Conservation (phyloP, 1,140 invertebrate species). For the Drosophila sp. region DNA sequence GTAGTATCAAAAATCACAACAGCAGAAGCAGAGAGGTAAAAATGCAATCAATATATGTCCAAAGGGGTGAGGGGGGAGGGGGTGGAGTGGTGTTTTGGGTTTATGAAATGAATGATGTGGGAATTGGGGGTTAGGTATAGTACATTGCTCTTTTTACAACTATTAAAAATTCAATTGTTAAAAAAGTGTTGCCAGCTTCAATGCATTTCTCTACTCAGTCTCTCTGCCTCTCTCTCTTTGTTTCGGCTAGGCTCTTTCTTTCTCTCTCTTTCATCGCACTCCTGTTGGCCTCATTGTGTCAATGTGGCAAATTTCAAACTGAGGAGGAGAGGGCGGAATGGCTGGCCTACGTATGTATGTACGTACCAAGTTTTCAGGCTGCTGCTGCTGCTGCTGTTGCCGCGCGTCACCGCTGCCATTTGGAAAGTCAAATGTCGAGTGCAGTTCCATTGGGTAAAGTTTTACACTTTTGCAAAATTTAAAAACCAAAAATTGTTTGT, state of each 20-base stretch:
- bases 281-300: slow-evolving; percentile 69
- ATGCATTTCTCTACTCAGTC: slow-evolving; percentile 1
- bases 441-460: slow-evolving; percentile 64
- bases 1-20: slow-evolving; percentile 8
- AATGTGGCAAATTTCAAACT: slow-evolving; percentile 54
- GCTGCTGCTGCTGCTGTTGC: slow-evolving; percentile 28
- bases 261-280: slow-evolving; percentile 30
- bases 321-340: slow-evolving; percentile 13
- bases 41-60: slow-evolving; percentile 45
- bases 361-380: slow-evolving; percentile 32
- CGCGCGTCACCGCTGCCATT: slow-evolving; percentile 41
- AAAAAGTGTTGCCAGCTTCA: slow-evolving; percentile 44
- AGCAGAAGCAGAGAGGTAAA: slow-evolving; percentile 7
- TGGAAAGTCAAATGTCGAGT: slow-evolving; percentile 67
- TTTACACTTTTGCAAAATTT: slow-evolving; percentile 43
- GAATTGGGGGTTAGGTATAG: slow-evolving; percentile 5
- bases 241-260: slow-evolving; percentile 19
- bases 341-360: slow-evolving; percentile 1
- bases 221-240: not conserved
- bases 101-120: not conserved
- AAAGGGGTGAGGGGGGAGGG: not conserved
- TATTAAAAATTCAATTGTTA: slow-evolving; percentile 76
- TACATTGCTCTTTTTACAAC: slow-evolving; percentile 43
- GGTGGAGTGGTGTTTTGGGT: not conserved
- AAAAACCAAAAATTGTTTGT: slow-evolving; percentile 61